Conservation (phyloP, 2,113 vertebrate genomes). For the Gulo gulo region DNA sequence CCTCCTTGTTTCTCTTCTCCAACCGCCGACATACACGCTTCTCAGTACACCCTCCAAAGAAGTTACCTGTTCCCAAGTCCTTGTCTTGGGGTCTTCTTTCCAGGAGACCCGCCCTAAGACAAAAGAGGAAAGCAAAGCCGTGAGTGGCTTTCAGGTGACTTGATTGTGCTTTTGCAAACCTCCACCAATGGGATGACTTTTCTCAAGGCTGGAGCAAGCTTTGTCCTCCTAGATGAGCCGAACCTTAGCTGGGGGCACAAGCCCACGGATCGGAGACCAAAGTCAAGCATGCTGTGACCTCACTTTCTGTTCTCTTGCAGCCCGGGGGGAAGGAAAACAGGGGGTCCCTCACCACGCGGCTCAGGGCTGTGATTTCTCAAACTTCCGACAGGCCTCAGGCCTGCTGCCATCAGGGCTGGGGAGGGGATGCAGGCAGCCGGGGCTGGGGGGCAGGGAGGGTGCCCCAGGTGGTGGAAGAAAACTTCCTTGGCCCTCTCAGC, state of each 20-base stretch:
- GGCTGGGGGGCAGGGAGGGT: too few species aligned
- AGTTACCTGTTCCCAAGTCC: too few species aligned
- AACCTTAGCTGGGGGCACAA: too few species aligned
- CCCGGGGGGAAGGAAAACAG: background rate
- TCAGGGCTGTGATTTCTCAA: background rate
- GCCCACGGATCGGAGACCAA: background rate
- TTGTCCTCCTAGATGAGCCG: background rate
- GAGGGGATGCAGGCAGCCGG: too few species aligned
- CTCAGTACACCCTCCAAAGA: background rate
- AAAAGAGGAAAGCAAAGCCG: background rate
- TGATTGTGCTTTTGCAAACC: background rate
- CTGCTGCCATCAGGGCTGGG: background rate
- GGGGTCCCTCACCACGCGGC: too few species aligned
- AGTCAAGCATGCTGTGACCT: background rate
- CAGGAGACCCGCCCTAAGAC: background rate
- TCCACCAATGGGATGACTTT: background rate
- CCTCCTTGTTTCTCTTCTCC: background rate
- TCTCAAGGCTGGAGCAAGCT: background rate
- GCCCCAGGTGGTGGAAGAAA: too few species aligned
- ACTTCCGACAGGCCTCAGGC: fast-evolving
- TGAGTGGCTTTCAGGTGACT: background rate
- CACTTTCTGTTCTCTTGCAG: background rate
- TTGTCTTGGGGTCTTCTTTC: background rate
- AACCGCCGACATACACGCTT: background rate
- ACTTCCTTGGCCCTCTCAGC: background rate